These are phyloP conservation scores for Agapornis roseicollis DNA, from an alignment of 2,113 vertebrate species.

Conservation along the genomic window DNA sequence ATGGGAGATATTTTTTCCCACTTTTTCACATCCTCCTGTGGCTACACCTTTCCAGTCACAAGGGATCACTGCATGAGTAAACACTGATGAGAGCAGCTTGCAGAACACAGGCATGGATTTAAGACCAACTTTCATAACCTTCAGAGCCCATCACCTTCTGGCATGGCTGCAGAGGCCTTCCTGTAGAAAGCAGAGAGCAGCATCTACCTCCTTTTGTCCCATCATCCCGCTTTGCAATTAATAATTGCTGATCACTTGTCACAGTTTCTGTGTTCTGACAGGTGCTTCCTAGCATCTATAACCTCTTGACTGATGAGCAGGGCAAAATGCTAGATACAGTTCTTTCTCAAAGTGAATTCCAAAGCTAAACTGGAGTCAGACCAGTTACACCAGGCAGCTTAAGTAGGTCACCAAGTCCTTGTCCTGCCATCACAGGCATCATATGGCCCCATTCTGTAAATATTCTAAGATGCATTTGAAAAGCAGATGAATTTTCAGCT, in stretches of 20 bases:
- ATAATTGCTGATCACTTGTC: not conserved
- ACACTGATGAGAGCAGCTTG: not conserved
- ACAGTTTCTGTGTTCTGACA: not conserved
- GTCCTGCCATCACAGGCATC: not conserved
- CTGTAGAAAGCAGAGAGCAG: not conserved
- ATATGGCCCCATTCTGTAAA: not conserved
- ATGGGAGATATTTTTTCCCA: not conserved
- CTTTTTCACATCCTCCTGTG: not conserved
- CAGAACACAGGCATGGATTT: not conserved
- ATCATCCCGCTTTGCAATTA: not conserved
- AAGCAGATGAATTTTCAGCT: slow-evolving; percentile 7
- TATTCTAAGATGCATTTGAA: not conserved
- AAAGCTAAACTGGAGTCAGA: not conserved
- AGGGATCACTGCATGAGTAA: not conserved
- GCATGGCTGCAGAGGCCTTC: not conserved
- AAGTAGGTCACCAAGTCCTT: not conserved
- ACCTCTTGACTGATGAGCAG: not conserved
- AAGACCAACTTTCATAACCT: not conserved
- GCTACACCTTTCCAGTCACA: not conserved
- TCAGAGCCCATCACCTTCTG: not conserved
- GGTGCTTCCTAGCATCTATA: not conserved
- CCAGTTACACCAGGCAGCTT: not conserved
- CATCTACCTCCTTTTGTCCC: not conserved
- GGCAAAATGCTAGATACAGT: not conserved
- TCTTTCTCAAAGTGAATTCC: not conserved